These are phyloP conservation scores for Chironomus riparius DNA, from an alignment of 2,888 invertebrate species.

Conservation along the genomic window DNA sequence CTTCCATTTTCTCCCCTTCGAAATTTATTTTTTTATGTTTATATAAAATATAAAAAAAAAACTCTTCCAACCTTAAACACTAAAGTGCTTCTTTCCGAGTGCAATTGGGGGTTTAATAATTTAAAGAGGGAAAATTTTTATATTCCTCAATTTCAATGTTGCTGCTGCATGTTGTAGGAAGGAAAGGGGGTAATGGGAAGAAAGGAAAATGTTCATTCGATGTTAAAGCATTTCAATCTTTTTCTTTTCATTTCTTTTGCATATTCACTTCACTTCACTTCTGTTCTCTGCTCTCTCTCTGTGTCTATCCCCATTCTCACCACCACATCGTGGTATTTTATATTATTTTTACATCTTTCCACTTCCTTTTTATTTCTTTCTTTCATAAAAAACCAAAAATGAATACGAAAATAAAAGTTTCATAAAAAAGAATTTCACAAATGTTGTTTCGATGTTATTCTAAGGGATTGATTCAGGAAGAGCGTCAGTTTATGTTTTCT, in stretches of 20 bases:
- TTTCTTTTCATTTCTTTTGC: too few relatives aligned
- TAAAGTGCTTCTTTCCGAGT: slow-evolving; percentile 2
- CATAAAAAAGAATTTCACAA: slow-evolving; percentile 15
- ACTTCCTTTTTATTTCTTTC: not conserved
- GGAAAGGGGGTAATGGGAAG: too few relatives aligned
- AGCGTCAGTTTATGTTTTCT: not conserved
- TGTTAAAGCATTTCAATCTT: not conserved
- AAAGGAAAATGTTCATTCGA: too few relatives aligned
- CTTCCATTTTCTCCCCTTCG: not conserved
- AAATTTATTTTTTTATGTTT: not conserved
- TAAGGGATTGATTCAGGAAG: not conserved
- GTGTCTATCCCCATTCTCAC: too few relatives aligned
- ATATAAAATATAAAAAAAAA: not conserved
- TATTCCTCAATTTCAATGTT: not conserved
- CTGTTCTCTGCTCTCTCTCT: too few relatives aligned
- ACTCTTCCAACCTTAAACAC: not conserved
- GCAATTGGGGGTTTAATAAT: slow-evolving; percentile 22
- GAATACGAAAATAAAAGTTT: slow-evolving; percentile 9
- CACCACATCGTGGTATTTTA: not conserved
- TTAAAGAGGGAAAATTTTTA: not conserved
- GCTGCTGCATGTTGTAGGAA: too few relatives aligned
- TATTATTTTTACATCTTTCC: not conserved
- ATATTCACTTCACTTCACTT: too few relatives aligned
- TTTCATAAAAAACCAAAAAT: not conserved
- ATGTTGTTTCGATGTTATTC: slow-evolving; percentile 27